Conservation (phyloP, 2,888 invertebrate genomes). For the Oeneis ivallda region DNA sequence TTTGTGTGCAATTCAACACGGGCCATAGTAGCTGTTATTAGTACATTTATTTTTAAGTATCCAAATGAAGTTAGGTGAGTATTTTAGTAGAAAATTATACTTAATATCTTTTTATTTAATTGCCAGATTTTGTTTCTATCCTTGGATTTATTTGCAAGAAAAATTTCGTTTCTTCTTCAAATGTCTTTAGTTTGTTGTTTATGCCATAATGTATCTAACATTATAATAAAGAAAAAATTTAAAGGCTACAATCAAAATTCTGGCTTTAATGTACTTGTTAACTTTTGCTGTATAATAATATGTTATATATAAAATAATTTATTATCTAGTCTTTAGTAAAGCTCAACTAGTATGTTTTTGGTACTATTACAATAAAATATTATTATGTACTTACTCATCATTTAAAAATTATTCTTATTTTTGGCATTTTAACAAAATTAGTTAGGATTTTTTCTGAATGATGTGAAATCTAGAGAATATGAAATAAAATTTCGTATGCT, state of each 20-base stretch:
- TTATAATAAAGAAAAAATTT: neutral
- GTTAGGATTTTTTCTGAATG: neutral
- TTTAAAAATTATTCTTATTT: neutral
- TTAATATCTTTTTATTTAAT: slow-evolving; percentile 15
- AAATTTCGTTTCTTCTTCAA: no score
- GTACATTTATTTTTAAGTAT: slow-evolving; percentile 31
- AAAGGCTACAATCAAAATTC: slow-evolving; percentile 24
- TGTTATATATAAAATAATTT: slow-evolving; percentile 43
- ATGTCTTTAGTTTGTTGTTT: no score
- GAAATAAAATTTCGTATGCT: neutral
- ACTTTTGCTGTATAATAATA: slow-evolving; percentile 14
- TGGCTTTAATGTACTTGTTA: slow-evolving; percentile 5
- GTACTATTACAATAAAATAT: slow-evolving; percentile 27
- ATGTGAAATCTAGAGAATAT: slow-evolving; percentile 16
- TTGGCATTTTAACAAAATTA: neutral
- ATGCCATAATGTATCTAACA: no score
- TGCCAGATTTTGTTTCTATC: slow-evolving; percentile 1
- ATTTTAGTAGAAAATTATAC: slow-evolving; percentile 14
- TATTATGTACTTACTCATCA: slow-evolving; percentile 32
- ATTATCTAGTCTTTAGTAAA: slow-evolving; percentile 74
- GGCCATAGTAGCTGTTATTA: slow-evolving; percentile 18
- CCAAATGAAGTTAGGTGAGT: slow-evolving; percentile 17
- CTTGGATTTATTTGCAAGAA: neutral
- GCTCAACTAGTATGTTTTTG: slow-evolving; percentile 57
- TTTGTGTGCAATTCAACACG: slow-evolving; percentile 12